phyloP scores from a whole-genome alignment of 1,140 invertebrate genomes.

The Arion vulgaris region DNA sequence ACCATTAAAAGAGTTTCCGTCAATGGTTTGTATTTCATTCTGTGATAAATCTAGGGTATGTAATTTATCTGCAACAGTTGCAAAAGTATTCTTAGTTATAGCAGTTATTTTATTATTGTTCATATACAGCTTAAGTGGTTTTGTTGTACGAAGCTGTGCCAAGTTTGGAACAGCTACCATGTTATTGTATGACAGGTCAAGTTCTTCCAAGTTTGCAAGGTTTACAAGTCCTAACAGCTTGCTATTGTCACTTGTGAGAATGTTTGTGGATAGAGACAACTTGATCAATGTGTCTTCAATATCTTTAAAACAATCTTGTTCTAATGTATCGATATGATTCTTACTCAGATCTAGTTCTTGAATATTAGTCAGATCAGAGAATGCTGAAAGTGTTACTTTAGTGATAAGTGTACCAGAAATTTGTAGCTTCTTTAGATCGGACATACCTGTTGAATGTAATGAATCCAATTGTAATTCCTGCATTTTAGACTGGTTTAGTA shows the following conservation, averaged over 20 bases:
- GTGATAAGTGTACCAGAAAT: background rate
- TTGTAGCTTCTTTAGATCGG: background rate
- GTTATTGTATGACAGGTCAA: background rate
- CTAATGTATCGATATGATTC: background rate
- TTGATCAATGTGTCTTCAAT: background rate
- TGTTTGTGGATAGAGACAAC: background rate
- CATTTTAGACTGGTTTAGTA: background rate
- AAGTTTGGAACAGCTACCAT: background rate
- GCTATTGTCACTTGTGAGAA: background rate
- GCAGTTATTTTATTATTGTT: background rate
- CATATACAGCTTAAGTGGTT: background rate
- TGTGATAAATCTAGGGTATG: background rate
- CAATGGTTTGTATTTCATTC: background rate
- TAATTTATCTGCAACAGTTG: background rate
- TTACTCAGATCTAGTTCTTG: constrained; percentile 14
- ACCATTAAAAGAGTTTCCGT: background rate
- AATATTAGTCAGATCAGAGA: background rate
- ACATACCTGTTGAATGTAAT: background rate
- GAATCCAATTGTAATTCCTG: background rate
- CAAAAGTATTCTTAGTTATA: background rate
- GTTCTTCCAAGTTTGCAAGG: background rate
- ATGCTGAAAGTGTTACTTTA: background rate
- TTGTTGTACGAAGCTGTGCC: background rate
- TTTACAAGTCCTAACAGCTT: background rate
- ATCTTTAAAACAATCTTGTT: background rate